Base-by-base conservation (phyloP, 2,888 invertebrate species). In the Anthoptus insignis region DNA sequence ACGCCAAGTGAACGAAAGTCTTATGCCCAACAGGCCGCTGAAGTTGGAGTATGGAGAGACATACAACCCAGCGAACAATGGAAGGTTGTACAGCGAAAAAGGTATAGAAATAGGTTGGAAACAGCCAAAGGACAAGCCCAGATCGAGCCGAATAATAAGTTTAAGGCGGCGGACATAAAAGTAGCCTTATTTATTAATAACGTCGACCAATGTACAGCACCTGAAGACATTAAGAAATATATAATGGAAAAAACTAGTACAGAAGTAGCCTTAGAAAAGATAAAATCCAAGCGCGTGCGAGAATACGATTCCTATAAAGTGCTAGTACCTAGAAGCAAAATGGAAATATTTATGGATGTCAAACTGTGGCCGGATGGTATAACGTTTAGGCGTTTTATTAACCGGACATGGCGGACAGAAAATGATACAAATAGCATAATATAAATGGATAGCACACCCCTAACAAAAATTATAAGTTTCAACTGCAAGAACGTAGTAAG, bases 311-410 rank as follows among this genome's bases (percentile, higher is more conserved):
- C 71, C 0, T 73, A 60, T 54, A 74, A 72, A 50, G 45, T 72
- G 13, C 6, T 22, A 8, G 14, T 54, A 37, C 14, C 71, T 42
- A 32, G 65, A 70, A 14, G 60, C 67, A 16, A 72, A 68, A 14
- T 11, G 59, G 53, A 61, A 66, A 22, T 64, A 19, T 71, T 67
- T 66, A 54, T 74, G 47, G 61, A 70, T 60, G 66, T 69, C 3
- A 50, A 59, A 0, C 54, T 72, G 11, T 72, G 72, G 72, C 72
- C 71, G 0, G 50, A 64, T 13, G 70, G 72, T 1, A 67, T 74
- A 19, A 49, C 65, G 0, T 73, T 70, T 27, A 66, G 73, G 19
- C 66, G 68, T 6, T 73, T 71, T 47, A 58, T 73, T 11, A 50
- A 66, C 32, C 32, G 52, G 11, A 66, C 69, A 54, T 32, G 54